Evolutionary conservation across 2,888 invertebrate genomes (phyloP).

Genomic region (Tetropium fuscum): DNA sequence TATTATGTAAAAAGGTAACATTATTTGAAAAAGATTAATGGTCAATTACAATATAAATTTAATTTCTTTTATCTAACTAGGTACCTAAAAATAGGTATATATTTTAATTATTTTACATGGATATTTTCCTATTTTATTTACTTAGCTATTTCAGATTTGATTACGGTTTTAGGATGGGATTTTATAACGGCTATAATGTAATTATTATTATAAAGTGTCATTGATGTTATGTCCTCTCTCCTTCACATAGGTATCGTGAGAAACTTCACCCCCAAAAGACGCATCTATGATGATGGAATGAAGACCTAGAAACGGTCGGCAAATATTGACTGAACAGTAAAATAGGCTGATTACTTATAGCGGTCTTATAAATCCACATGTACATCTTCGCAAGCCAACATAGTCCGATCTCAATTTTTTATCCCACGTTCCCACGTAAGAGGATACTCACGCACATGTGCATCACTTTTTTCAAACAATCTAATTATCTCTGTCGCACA

Average conservation of each 20-base stretch:
- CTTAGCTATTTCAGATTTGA: too few relatives aligned
- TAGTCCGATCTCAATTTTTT: constrained; percentile 54
- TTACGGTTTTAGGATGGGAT: too few relatives aligned
- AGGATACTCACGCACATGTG: constrained; percentile 63
- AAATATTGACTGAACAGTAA: constrained; percentile 64
- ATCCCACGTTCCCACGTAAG: constrained; percentile 57
- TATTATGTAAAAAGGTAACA: too few relatives aligned
- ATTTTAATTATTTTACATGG: too few relatives aligned
- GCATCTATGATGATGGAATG: not conserved
- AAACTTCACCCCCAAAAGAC: constrained; percentile 1
- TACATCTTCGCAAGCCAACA: constrained; percentile 42
- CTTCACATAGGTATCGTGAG: constrained; percentile 17
- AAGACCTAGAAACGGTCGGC: constrained; percentile 27
- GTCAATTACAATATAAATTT: too few relatives aligned
- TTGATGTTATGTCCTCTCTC: too few relatives aligned
- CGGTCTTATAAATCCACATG: constrained; percentile 50
- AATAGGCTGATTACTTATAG: constrained; percentile 53
- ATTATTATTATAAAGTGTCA: too few relatives aligned
- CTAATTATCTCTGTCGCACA: constrained; percentile 44
- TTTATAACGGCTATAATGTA: too few relatives aligned
- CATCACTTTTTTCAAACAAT: constrained; percentile 53
- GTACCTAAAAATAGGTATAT: too few relatives aligned
- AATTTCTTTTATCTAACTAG: too few relatives aligned
- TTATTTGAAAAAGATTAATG: too few relatives aligned
- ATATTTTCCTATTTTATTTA: too few relatives aligned